Conservation (phyloP, 2,797 vertebrate species). For the Pyrocephalus nanus region DNA sequence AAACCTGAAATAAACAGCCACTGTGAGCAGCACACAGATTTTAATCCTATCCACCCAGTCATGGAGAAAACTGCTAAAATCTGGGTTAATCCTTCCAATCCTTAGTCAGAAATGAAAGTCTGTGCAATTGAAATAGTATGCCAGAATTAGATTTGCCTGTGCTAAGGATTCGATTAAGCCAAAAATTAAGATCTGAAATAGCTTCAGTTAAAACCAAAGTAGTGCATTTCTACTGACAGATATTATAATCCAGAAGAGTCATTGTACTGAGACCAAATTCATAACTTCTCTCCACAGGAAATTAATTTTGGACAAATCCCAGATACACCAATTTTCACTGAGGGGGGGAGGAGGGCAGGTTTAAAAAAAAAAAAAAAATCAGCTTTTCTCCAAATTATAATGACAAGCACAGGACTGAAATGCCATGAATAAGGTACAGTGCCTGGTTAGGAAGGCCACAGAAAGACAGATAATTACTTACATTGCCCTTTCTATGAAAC, state of each 20-base stretch:
- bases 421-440: neutral
- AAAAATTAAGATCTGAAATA: conserved; percentile 61
- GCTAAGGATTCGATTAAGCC: conserved; percentile 30
- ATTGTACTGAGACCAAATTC: neutral
- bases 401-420: neutral
- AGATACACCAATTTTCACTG: neutral
- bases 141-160: conserved; percentile 45
- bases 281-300: neutral
- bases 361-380: neutral
- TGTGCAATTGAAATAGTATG: conserved; percentile 21
- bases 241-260: neutral
- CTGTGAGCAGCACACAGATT: neutral
- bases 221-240: conserved; percentile 3
- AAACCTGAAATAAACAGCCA: conserved; percentile 4
- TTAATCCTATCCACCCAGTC: conserved; percentile 17
- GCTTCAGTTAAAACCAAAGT: conserved; percentile 33
- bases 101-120: conserved; percentile 48
- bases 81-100: conserved; percentile 52
- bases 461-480: neutral
- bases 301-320: conserved; percentile 30
- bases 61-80: conserved; percentile 36
- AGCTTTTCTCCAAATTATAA: neutral
- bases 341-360: no score
- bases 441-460: neutral
- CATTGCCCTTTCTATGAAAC: neutral